These are phyloP conservation scores for Characodon lateralis DNA, from an alignment of 2,797 vertebrate species.

Conservation along the genomic window DNA sequence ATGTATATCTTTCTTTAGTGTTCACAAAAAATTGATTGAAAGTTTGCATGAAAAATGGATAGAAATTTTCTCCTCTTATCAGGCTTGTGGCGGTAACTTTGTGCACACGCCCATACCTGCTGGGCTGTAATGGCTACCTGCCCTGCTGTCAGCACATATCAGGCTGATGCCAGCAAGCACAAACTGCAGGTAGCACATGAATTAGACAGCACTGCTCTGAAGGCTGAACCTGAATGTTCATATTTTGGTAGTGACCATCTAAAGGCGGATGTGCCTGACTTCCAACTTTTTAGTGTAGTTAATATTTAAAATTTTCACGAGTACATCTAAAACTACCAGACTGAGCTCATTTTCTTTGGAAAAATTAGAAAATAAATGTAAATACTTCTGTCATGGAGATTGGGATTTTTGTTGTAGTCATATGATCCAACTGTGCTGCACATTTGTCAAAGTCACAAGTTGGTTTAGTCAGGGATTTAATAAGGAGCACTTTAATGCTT, in stretches of 20 bases:
- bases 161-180: conserved; percentile 18
- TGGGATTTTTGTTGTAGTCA: background rate
- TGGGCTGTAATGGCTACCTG: conserved; percentile 16
- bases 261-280: background rate
- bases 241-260: background rate
- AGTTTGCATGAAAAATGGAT: background rate
- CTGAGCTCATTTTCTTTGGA: background rate
- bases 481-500: conserved; percentile 8
- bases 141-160: conserved; percentile 29
- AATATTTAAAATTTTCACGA: background rate
- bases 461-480: conserved; percentile 11
- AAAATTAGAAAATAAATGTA: background rate
- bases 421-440: background rate
- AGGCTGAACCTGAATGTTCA: background rate
- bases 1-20: no score
- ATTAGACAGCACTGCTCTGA: conserved; percentile 1
- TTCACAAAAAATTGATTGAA: background rate
- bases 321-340: background rate
- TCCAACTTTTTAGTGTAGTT: no score
- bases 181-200: conserved; percentile 27
- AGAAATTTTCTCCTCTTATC: background rate
- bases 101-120: background rate
- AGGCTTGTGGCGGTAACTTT: conserved; percentile 1
- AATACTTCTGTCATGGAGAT: background rate
- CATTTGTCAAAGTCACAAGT: conserved; percentile 9